A percentile compares a stretch with the other conserved stretches of the same genome.
phyloP scores from a whole-genome alignment of 2,888 invertebrate species.

The Hirtodrosophila duncani region DNA sequence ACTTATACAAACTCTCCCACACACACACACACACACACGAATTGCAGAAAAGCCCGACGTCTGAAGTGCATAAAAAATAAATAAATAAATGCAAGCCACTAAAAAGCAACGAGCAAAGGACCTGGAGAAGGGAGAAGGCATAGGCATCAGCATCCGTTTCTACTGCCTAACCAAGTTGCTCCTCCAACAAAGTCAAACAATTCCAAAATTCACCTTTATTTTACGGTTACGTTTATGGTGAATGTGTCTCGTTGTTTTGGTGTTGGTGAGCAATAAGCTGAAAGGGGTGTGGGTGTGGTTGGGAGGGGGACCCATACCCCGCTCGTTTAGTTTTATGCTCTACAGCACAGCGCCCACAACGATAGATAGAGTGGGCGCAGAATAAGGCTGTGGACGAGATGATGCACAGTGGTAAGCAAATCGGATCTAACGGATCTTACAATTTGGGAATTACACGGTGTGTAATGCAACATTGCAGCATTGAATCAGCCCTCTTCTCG shows the following conservation, averaged over 20 bases:
- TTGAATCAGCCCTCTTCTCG: no score
- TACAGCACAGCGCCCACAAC: slow-evolving; percentile 45
- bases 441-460: no score
- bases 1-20: slow-evolving; percentile 1
- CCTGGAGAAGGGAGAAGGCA: background rate
- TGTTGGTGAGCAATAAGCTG: slow-evolving; percentile 19
- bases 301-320: slow-evolving; percentile 22
- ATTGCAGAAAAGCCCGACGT: background rate
- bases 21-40: slow-evolving; percentile 13
- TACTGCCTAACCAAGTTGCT: no score
- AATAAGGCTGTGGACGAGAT: no score
- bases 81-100: slow-evolving; percentile 46
- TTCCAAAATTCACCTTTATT: slow-evolving; percentile 61
- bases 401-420: no score
- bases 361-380: slow-evolving; percentile 49
- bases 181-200: slow-evolving; percentile 60
- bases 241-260: slow-evolving; percentile 51
- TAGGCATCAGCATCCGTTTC: no score
- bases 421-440: no score
- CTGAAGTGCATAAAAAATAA: slow-evolving; percentile 50
- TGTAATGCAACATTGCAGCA: no score
- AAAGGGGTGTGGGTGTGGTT: slow-evolving; percentile 1
- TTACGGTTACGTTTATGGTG: slow-evolving; percentile 61
- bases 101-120: slow-evolving; percentile 16
- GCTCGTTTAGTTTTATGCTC: slow-evolving; percentile 73